phyloP scores from a whole-genome alignment of 2,888 invertebrate genomes.

The Sarcophaga variegata region DNA sequence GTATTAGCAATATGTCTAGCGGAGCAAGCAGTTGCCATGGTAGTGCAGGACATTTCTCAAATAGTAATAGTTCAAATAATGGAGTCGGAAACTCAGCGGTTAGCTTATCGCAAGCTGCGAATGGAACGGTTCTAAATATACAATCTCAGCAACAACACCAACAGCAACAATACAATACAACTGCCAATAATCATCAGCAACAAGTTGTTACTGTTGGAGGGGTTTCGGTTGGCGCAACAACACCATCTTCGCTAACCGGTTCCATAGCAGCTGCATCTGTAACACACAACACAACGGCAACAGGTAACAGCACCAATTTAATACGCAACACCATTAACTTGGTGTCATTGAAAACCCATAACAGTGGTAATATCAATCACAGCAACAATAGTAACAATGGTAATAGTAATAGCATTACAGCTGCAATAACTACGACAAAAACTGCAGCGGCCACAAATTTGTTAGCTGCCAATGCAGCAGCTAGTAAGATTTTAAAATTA shows the following conservation, averaged over 20 bases:
- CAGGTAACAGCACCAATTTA: slow-evolving; percentile 81
- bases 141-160: slow-evolving; percentile 71
- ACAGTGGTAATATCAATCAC: slow-evolving; percentile 66
- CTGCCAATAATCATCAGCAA: slow-evolving; percentile 70
- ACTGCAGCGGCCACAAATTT: slow-evolving; percentile 77
- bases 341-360: slow-evolving; percentile 72
- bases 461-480: slow-evolving; percentile 80
- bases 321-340: slow-evolving; percentile 81
- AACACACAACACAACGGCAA: slow-evolving; percentile 71
- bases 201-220: slow-evolving; percentile 69
- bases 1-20: slow-evolving; percentile 82
- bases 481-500: slow-evolving; percentile 81
- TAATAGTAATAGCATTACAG: slow-evolving; percentile 56
- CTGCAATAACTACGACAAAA: slow-evolving; percentile 71
- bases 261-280: slow-evolving; percentile 70
- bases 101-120: slow-evolving; percentile 62
- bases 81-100: slow-evolving; percentile 24
- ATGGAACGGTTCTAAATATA: slow-evolving; percentile 63
- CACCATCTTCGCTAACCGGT: slow-evolving; percentile 69
- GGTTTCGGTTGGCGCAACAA: slow-evolving; percentile 64
- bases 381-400: slow-evolving; percentile 46
- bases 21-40: slow-evolving; percentile 80
- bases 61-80: slow-evolving; percentile 57
- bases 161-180: slow-evolving; percentile 70
- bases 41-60: slow-evolving; percentile 71